Evolutionary conservation across 2,888 invertebrate genomes (phyloP).

Genomic region (Mamestra brassicae): DNA sequence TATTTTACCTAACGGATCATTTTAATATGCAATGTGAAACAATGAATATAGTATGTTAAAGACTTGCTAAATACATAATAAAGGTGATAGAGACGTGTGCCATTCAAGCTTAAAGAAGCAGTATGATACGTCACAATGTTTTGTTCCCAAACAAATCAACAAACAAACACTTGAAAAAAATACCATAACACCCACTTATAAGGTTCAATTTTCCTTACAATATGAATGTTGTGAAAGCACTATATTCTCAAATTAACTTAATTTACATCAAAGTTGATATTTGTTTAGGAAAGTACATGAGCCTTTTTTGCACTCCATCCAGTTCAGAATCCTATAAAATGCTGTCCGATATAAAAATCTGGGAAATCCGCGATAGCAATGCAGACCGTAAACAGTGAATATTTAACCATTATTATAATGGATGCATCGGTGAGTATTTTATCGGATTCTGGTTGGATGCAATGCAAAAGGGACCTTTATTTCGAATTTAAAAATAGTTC

Average conservation of each 20-base stretch:
- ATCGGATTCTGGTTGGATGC: not conserved
- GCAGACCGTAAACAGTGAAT: not conserved
- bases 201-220: not conserved
- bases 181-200: not conserved
- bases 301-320: slow-evolving; percentile 6
- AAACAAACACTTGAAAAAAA: not conserved
- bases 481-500: no score
- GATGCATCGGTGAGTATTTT: not conserved
- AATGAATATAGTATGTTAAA: not conserved
- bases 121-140: not conserved
- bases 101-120: not conserved
- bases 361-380: not conserved
- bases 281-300: not conserved
- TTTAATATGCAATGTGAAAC: slow-evolving; percentile 15
- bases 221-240: not conserved
- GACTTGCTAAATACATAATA: not conserved
- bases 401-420: not conserved
- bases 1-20: not conserved
- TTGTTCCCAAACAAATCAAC: not conserved
- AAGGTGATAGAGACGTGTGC: not conserved
- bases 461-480: not conserved
- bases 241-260: not conserved
- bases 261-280: not conserved
- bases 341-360: not conserved
- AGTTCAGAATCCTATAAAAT: not conserved